Evolutionary conservation across 2,113 vertebrate genomes (phyloP), one percentile per base, ranked within the genome.

Genomic region (Leucosticte australis): DNA sequence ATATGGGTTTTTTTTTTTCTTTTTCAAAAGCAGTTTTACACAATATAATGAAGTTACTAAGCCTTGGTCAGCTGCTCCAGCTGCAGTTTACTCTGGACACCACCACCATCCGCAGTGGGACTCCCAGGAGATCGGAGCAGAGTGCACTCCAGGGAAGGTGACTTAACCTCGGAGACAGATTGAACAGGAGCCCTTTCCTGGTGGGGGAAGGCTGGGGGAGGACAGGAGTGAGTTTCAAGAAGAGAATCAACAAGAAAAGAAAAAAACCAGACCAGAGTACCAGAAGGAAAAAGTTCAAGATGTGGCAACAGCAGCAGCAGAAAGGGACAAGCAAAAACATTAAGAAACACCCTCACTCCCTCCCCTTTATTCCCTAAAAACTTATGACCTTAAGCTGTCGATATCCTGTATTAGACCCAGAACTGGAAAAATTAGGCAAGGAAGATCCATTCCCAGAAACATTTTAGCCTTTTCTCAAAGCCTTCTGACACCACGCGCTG

Each of bases 11-110:
- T 97, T 96, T 96, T 96, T 95, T 87, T 88, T 47, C 27, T 87
- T 95, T 95, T 88, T 90, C 94, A 96, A 97, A 97, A 94, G 94
- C 96, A 95, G 96, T 97, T 98, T 97, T 98, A 98, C 93, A 98
- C 97, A 98, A 97, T 96, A 98, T 96, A 97, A 56, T 93, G 95
- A 97, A 96, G 95, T 89, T 92, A 94, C 89, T 97, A 94, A 97
- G 96, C 95, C 97, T 97, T 96, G 93, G 65, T 87, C 94, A 94
- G 81, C 92, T 96, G 89, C 83, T 91, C 96, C 93, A 95, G 90
- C 49, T 65, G 60, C 64, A 92, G 92, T 94, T 96, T 93, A 53
- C 87, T 95, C 97, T 62, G 87, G 91, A 92, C 69, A 96, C 71
- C 87, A 88, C 87, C 41, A 30, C 92, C 27, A 2, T 78, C 68